Evolutionary conservation across 37 sponge, comb jelly and placozoan species (phyloP).

Genomic region (Spongilla lacustris): DNA sequence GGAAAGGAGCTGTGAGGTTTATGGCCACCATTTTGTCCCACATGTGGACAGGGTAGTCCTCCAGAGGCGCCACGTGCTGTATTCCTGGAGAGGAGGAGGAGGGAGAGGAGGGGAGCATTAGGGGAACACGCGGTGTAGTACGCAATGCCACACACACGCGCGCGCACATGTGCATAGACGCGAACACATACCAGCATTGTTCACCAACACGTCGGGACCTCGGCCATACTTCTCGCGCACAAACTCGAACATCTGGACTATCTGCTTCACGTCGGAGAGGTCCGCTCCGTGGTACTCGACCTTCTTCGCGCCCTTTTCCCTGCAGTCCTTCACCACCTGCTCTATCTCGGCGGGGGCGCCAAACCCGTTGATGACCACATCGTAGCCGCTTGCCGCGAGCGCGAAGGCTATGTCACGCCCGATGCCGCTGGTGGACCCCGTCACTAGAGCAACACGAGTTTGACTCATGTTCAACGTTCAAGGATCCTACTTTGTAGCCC

Average conservation of each 20-base stretch:
- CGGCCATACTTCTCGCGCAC: constrained; percentile 38
- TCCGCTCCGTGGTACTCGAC: constrained; percentile 64
- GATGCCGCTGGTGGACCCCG: constrained; percentile 83
- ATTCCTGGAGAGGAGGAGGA: constrained; percentile 30
- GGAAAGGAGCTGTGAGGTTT: constrained; percentile 77
- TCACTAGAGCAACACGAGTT: constrained; percentile 56
- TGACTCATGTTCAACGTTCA: background rate
- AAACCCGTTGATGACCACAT: constrained; percentile 61
- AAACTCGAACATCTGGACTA: constrained; percentile 42
- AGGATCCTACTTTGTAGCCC: too few relatives aligned
- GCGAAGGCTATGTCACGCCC: constrained; percentile 63
- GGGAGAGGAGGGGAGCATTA: too few relatives aligned
- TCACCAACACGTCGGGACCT: constrained; percentile 70
- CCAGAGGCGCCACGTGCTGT: constrained; percentile 77
- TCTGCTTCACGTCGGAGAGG: constrained; percentile 56
- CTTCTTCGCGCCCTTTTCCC: constrained; percentile 8
- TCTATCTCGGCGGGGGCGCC: constrained; percentile 32
- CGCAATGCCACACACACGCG: too few relatives aligned
- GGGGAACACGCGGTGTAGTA: background rate
- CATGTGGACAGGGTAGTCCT: constrained; percentile 68
- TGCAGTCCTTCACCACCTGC: constrained; percentile 25
- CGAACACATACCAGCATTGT: constrained; percentile 79
- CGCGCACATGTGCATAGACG: too few relatives aligned
- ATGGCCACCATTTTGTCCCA: constrained; percentile 75
- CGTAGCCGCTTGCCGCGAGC: constrained; percentile 38